Base-by-base conservation (phyloP, 2,888 invertebrate species). In the Pediacus dermestoides region DNA sequence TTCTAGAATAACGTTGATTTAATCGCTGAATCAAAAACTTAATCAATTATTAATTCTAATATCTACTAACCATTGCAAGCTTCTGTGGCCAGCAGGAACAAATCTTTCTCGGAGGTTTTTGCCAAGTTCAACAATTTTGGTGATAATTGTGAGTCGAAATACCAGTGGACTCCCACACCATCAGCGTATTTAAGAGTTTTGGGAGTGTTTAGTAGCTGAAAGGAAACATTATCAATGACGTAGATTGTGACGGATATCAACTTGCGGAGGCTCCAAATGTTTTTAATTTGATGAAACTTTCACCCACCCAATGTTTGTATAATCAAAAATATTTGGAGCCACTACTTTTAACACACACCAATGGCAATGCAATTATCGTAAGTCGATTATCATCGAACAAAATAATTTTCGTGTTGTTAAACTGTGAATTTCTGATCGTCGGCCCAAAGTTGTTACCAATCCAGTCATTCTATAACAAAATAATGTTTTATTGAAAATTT, bases 121-220 rank as follows among this genome's bases (percentile, higher is more conserved):
- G 84, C 72, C 13, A 58, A 45, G n/a, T 77, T 73, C 8, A 89
- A 70, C n/a, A 80, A 66, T 3, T 51, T 50, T 0, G 78, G 61
- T 0, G 81, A 74, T 15, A 78, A 59, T 23, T 80, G 61, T 9
- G 64, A 59, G 67, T 89, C 85, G 34, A 73, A 73, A 63, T 92
- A 92, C 81, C 88, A 91, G 65, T 92, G 92, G 2, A 88, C 68
- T 0, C 81, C 85, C 14, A 88, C 72, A 1, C 88, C 91, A 51
- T 81, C 77, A 0, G 87, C 67, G 56, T 78, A 82, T 3, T 78
- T 67, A 1, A 77, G 58, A 0, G 78, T 75, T 44, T 70, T 68
- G n/a, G n/a, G n/a, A n/a, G n/a, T n/a, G n/a, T n/a, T n/a, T n/a
- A n/a, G n/a, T n/a, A n/a, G n/a, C n/a, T n/a, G n/a, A n/a, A n/a